Base-by-base conservation (phyloP, 1,140 invertebrate species). In the Hycleus phaleratus region DNA sequence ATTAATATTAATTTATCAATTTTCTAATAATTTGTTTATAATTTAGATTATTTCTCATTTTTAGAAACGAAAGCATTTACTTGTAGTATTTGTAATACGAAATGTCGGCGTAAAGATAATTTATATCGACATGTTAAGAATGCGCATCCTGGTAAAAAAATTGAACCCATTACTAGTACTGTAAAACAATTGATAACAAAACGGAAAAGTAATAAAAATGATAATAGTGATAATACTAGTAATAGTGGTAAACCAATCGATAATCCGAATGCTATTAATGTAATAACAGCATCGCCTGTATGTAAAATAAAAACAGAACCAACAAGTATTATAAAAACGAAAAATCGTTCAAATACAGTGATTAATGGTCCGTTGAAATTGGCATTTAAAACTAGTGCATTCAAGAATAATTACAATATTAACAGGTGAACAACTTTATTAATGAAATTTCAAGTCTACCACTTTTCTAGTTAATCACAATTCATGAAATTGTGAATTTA, bases 31-130 rank as follows among this genome's bases (percentile, higher is more conserved):
- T 42, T 11, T 7, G 9, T 26, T 40, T 57, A 49, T 39, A 5
- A 11, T 7, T 60, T 25, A 26, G 18, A 18, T 18, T 18, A 11
- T 40, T 53, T 43, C 18, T 10, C 26, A 49, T 49, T 72, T 74
- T n/a, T 67, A 77, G 78, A 79, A 58, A 75, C 72, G 7, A 78
- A 81, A 52, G 76, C 77, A 0, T 85, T 77, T 62, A 76, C 77
- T 8, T 86, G 84, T 69, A 76, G 74, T 44, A 71, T 81, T 6
- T 85, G 84, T 66, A 74, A 77, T 3, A 77, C 78, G 1, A 75
- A 71, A 1, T 84, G 84, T 58, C 69, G 78, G 45, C 73, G 83
- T 8, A 84, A 83, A 63, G 83, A 85, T 62, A 85, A 85, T 59
- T 72, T 85, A 51, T 75, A 80, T 25, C 72, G 84, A 0, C 84